Conservation (phyloP, 2,888 invertebrate genomes). For the Syrista parreyssii region DNA sequence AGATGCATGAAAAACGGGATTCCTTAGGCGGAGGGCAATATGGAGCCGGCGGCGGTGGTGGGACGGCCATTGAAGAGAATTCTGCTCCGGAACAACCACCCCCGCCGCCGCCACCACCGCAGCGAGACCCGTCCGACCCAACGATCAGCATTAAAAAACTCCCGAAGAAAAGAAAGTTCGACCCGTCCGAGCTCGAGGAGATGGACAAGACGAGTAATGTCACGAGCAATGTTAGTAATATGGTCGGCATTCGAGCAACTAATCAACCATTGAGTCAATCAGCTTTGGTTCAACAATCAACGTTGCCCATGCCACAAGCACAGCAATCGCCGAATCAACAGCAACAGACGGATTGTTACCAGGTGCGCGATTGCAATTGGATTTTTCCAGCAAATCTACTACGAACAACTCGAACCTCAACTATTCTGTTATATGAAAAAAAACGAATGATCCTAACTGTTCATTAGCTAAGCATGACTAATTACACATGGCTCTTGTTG, state of each 20-base stretch:
- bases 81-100: conserved; percentile 55
- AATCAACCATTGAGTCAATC: conserved; percentile 45
- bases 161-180: conserved; percentile 93
- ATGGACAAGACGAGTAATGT: conserved; percentile 67
- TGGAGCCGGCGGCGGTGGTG: conserved; percentile 51
- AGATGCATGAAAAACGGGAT: conserved; percentile 62
- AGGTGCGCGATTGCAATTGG: conserved; percentile 33
- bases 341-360: conserved; percentile 50
- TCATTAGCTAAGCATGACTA: no score
- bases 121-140: conserved; percentile 68
- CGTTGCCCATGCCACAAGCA: conserved; percentile 39
- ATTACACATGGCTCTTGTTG: no score
- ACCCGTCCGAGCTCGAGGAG: conserved; percentile 82
- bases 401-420: not conserved
- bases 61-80: conserved; percentile 55
- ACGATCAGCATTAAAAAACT: conserved; percentile 74
- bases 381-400: not conserved
- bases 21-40: conserved; percentile 56
- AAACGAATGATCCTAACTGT: no score
- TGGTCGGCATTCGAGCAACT: conserved; percentile 45
- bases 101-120: conserved; percentile 70
- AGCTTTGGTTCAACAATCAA: conserved; percentile 46
- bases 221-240: conserved; percentile 65
- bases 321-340: conserved; percentile 52
- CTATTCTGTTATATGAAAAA: no score